Evolutionary conservation across 2,797 vertebrate species (phyloP).

Genomic region (Parambassis ranga): DNA sequence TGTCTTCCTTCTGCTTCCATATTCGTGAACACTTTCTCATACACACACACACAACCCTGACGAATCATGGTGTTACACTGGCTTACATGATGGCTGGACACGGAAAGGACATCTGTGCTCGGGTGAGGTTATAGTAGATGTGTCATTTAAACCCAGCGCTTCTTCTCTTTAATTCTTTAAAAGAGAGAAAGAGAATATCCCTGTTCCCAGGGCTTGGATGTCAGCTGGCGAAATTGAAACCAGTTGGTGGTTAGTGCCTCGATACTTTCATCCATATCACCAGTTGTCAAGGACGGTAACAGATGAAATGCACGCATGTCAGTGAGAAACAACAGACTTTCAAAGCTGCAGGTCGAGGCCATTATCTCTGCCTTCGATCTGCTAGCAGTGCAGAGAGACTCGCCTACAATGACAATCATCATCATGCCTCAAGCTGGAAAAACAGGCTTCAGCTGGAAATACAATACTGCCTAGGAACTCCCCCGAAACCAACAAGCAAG

Average conservation of each 20-base stretch:
- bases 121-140: constrained; percentile 11
- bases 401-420: constrained; percentile 17
- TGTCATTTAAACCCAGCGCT: constrained; percentile 42
- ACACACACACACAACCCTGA: background rate
- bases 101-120: constrained; percentile 12
- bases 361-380: constrained; percentile 44
- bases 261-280: constrained; percentile 30
- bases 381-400: constrained; percentile 10
- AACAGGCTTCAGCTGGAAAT: constrained; percentile 73
- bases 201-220: constrained; percentile 41
- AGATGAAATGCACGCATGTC: constrained; percentile 1
- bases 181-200: constrained; percentile 31
- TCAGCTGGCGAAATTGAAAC: constrained; percentile 49
- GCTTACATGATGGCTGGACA: background rate
- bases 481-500: constrained; percentile 82
- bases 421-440: constrained; percentile 68
- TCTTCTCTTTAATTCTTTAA: constrained; percentile 56
- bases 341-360: background rate
- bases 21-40: constrained; percentile 3
- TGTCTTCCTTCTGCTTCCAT: constrained; percentile 2
- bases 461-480: constrained; percentile 69
- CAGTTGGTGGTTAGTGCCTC: constrained; percentile 12
- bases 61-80: background rate
- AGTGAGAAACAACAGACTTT: constrained; percentile 16
- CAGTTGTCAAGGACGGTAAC: constrained; percentile 15